These are phyloP conservation scores for Brachyptera putata DNA, from an alignment of 2,888 invertebrate genomes.

Conservation along the genomic window DNA sequence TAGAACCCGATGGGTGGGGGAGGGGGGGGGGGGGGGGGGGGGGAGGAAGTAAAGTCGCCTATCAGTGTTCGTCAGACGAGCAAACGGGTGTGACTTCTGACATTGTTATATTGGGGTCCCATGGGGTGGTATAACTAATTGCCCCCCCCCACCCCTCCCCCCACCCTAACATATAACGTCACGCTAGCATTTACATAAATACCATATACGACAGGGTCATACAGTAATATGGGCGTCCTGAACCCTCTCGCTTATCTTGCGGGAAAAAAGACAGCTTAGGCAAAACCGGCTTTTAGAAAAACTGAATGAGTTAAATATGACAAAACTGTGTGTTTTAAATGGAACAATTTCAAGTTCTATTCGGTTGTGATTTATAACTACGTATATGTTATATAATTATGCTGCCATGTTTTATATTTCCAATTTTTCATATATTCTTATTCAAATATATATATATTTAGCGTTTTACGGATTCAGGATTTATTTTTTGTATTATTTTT, in stretches of 20 bases:
- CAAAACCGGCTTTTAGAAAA: neutral
- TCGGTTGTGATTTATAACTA: no score
- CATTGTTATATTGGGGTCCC: neutral
- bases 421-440: no score
- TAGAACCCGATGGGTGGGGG: no score
- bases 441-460: no score
- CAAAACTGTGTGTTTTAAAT: neutral
- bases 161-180: neutral
- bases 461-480: no score
- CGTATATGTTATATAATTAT: no score
- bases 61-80: neutral
- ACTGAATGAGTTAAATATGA: neutral
- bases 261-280: neutral
- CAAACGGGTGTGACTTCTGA: no score
- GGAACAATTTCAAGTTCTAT: no score
- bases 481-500: no score
- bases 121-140: neutral
- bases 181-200: conserved; percentile 9
- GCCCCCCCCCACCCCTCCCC: neutral
- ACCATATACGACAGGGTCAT: neutral
- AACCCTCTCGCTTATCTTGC: neutral
- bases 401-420: no score
- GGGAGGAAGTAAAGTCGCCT: neutral
- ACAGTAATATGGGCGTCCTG: no score
- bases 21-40: neutral